Evolutionary conservation across 2,888 invertebrate genomes (phyloP).

Genomic region (Macroteleia sp.): DNA sequence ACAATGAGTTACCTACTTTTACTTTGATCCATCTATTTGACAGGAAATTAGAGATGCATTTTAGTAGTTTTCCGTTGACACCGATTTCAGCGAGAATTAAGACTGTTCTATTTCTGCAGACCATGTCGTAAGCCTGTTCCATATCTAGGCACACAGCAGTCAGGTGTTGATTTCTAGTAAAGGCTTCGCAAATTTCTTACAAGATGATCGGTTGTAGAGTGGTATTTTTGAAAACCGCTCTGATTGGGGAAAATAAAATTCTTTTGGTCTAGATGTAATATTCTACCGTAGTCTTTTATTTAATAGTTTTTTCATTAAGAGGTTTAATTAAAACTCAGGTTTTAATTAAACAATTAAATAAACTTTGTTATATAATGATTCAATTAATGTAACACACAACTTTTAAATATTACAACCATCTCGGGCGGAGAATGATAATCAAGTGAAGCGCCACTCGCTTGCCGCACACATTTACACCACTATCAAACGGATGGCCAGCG

Average conservation of each 20-base stretch:
- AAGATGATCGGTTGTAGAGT: conserved; percentile 9
- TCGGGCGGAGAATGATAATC: no score
- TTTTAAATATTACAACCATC: no score
- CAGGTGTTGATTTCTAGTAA: conserved; percentile 51
- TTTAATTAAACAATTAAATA: no score
- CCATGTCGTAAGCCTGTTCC: conserved; percentile 62
- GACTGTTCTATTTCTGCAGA: conserved; percentile 26
- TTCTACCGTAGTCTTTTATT: conserved; percentile 40
- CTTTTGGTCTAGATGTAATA: conserved; percentile 2
- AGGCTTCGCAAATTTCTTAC: conserved; percentile 21
- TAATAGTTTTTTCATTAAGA: conserved; percentile 30
- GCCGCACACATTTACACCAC: no score
- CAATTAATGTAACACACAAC: no score
- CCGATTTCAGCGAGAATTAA: neutral
- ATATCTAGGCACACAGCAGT: conserved; percentile 51
- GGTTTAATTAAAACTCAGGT: no score
- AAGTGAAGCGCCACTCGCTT: no score
- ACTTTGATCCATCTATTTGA: neutral
- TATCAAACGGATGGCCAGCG: no score
- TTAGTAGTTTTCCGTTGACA: neutral
- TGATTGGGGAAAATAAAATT: conserved; percentile 16
- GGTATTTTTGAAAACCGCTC: conserved; percentile 12
- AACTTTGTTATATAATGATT: no score
- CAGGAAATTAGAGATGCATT: neutral
- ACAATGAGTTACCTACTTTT: neutral